phyloP scores from a whole-genome alignment of 2,797 vertebrate species.

The Taeniopygia guttata region DNA sequence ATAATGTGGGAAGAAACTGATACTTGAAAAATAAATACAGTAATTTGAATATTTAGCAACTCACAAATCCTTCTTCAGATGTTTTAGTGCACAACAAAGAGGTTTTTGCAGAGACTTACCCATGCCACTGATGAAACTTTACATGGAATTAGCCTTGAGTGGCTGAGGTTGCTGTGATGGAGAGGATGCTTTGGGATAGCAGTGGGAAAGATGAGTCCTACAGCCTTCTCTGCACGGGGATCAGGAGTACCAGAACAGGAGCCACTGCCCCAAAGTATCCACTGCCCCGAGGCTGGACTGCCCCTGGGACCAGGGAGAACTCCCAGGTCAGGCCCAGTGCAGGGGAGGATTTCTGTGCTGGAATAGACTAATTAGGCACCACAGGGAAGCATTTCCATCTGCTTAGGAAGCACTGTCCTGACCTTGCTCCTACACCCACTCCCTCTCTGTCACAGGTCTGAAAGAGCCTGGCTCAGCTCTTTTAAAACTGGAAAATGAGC shows the following conservation, averaged over 20 bases:
- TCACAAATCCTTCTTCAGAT: not conserved
- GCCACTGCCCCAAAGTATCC: not conserved
- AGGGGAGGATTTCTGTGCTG: not conserved
- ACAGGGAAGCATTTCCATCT: not conserved
- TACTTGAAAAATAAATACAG: not conserved
- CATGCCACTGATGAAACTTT: not conserved
- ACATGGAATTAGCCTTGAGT: not conserved
- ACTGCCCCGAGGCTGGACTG: not conserved
- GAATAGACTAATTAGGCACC: not conserved
- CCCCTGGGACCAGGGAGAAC: not conserved
- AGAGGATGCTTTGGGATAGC: not conserved
- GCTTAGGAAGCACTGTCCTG: slow-evolving; percentile 29
- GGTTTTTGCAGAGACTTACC: not conserved
- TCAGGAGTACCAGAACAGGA: not conserved
- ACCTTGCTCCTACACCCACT: slow-evolving; percentile 50
- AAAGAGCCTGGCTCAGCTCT: slow-evolving; percentile 41
- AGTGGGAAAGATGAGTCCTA: not conserved
- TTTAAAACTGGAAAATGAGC: slow-evolving; percentile 39
- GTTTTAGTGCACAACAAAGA: not conserved
- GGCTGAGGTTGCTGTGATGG: not conserved
- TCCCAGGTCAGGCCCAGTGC: rapidly evolving
- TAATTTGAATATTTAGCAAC: not conserved
- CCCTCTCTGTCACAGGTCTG: slow-evolving; percentile 34
- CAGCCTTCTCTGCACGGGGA: not conserved
- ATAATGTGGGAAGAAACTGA: not conserved